Evolutionary conservation across 2,888 invertebrate species (phyloP), one percentile per base, ranked within the genome.

Genomic region (Cryptops parisi): DNA sequence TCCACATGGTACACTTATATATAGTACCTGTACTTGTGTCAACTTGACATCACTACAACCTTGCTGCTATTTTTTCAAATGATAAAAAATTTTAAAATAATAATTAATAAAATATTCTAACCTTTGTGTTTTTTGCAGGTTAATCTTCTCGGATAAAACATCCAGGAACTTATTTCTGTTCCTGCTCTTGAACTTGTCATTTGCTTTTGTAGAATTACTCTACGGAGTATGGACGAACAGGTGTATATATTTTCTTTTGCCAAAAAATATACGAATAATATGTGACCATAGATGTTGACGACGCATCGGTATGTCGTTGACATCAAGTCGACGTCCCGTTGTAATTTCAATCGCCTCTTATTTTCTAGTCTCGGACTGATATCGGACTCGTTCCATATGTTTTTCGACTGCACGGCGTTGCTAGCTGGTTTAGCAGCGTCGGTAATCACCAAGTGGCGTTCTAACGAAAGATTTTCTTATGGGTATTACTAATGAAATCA

Each of bases 341-440:
- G n/a, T n/a, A n/a, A 33, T 15, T 33, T 33, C 15, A 9, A 9
- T 33, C 15, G 9, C 15, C 15, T 33, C 33, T 47, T 25, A n/a
- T 46, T 45, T 63, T 67, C 46, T 66, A 69, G 82, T 75, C 61
- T 77, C 78, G 91, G 96, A 67, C 77, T 97, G 61, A 96, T 97
- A 67, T 94, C 94, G 1, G 96, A 97, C 77, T 89, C 96, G 62
- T 97, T 96, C 75, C 96, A 97, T 70, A 97, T 97, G 96, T 96
- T 97, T 72, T 97, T 97, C 69, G 96, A 97, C 72, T 97, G 96
- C 68, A 94, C 94, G 39, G 96, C 96, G 6, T 73, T 97, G 43
- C 71, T 97, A 60, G 91, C 91, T 23, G 96, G 96, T 24, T 74
- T 97, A 59, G 88, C 83, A 21, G 96, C 96, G 12, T 89, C 94